These are phyloP conservation scores for Enteromius fasciolatus DNA, from an alignment of 2,797 vertebrate species.

Conservation along the genomic window DNA sequence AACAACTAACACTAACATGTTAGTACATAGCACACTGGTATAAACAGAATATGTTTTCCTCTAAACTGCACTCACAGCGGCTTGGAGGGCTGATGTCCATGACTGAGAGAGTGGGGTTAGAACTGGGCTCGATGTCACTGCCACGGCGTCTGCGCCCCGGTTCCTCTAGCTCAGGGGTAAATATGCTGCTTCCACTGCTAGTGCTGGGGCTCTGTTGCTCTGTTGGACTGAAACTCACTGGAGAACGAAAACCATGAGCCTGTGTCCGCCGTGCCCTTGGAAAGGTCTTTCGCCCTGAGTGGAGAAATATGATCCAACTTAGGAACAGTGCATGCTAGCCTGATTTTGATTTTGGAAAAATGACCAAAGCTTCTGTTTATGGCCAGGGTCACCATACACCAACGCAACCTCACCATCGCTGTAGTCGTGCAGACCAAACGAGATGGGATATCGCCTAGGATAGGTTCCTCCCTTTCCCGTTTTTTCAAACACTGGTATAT, in stretches of 20 bases:
- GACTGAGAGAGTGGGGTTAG: constrained; percentile 83
- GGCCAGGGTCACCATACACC: too few species aligned
- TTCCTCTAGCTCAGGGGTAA: constrained; percentile 93
- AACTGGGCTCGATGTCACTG: constrained; percentile 91
- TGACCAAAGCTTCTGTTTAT: neutral
- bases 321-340: neutral
- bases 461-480: constrained; percentile 97
- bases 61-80: constrained; percentile 85
- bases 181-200: constrained; percentile 95
- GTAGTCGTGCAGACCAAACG: constrained; percentile 93
- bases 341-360: neutral
- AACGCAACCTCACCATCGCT: constrained; percentile 84
- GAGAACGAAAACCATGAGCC: constrained; percentile 91
- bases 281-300: constrained; percentile 94
- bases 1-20: too few species aligned
- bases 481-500: constrained; percentile 96
- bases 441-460: constrained; percentile 91
- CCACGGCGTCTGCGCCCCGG: constrained; percentile 86
- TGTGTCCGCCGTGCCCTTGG: constrained; percentile 94
- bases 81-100: constrained; percentile 99
- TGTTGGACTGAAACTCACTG: constrained; percentile 94
- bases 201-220: constrained; percentile 92
- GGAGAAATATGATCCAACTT: neutral
- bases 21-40: neutral
- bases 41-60: neutral